phyloP scores from a whole-genome alignment of 2,113 vertebrate genomes.

The Trachemys scripta region DNA sequence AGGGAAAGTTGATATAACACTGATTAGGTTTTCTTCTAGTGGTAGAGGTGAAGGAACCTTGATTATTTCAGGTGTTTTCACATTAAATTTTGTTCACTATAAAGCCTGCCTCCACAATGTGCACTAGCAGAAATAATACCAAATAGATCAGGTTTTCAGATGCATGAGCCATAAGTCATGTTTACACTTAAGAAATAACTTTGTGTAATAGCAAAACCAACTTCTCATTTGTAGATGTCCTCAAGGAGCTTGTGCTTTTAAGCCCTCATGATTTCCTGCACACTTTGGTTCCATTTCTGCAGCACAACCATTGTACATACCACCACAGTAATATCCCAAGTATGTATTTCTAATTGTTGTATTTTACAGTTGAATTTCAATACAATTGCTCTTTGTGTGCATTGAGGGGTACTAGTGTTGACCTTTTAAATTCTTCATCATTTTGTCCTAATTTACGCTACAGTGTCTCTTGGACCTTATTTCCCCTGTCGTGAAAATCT shows the following conservation, averaged over 20 bases:
- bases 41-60: conserved; percentile 36
- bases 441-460: conserved; percentile 78
- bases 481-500: conserved; percentile 99
- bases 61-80: background rate
- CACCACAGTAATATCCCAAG: conserved; percentile 99
- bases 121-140: background rate
- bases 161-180: conserved; percentile 63
- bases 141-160: conserved; percentile 12
- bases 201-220: conserved; percentile 72
- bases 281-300: conserved; percentile 97
- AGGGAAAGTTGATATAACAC: background rate
- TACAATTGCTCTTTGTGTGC: conserved; percentile 72
- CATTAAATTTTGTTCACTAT: background rate
- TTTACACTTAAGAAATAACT: conserved; percentile 62
- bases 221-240: conserved; percentile 89
- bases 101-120: background rate
- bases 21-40: conserved; percentile 3
- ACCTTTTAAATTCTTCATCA: conserved; percentile 78
- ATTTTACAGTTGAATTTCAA: conserved; percentile 71
- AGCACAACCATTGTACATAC: conserved; percentile 99
- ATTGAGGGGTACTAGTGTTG: conserved; percentile 65
- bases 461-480: conserved; percentile 99
- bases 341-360: conserved; percentile 80
- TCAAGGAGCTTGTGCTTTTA: conserved; percentile 98
- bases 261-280: conserved; percentile 99